A percentile compares a stretch with the other conserved stretches of the same genome.
These are phyloP conservation scores for Sericinus montela DNA, from an alignment of 2,888 invertebrate genomes.

Conservation along the genomic window DNA sequence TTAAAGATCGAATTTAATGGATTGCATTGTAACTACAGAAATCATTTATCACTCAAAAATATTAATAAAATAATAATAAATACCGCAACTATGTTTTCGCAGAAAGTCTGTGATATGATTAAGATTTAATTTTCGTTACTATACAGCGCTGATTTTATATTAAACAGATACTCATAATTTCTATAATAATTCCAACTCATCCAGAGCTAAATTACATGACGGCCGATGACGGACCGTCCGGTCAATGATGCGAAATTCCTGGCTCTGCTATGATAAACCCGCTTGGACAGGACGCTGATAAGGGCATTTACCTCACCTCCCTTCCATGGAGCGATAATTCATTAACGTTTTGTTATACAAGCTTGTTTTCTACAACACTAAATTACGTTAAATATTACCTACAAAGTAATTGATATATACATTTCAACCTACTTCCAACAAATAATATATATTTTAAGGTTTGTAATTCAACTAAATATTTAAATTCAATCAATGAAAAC, in stretches of 20 bases:
- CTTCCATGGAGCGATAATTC: slow-evolving; percentile 9
- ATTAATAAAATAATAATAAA: too few relatives aligned
- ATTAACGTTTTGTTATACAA: slow-evolving; percentile 4
- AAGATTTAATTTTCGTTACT: too few relatives aligned
- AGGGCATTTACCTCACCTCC: slow-evolving; percentile 19
- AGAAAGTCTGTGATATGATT: too few relatives aligned
- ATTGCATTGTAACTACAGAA: too few relatives aligned
- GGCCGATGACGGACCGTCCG: slow-evolving; percentile 2
- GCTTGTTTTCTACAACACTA: not conserved
- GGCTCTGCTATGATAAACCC: slow-evolving; percentile 13
- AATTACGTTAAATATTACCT: not conserved
- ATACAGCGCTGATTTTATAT: not conserved
- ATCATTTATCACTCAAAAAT: too few relatives aligned
- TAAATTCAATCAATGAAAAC: too few relatives aligned
- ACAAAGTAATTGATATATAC: not conserved
- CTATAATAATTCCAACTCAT: not conserved
- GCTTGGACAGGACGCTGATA: slow-evolving; percentile 13
- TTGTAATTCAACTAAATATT: too few relatives aligned
- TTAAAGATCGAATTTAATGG: too few relatives aligned
- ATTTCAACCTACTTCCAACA: too few relatives aligned
- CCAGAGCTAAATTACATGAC: slow-evolving; percentile 11
- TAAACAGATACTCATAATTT: too few relatives aligned
- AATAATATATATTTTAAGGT: not conserved
- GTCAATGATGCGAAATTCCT: slow-evolving; percentile 13
- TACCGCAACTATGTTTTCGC: too few relatives aligned